These are phyloP conservation scores for Sphyrna mokarran DNA, from an alignment of 2,113 vertebrate species.

Conservation along the genomic window DNA sequence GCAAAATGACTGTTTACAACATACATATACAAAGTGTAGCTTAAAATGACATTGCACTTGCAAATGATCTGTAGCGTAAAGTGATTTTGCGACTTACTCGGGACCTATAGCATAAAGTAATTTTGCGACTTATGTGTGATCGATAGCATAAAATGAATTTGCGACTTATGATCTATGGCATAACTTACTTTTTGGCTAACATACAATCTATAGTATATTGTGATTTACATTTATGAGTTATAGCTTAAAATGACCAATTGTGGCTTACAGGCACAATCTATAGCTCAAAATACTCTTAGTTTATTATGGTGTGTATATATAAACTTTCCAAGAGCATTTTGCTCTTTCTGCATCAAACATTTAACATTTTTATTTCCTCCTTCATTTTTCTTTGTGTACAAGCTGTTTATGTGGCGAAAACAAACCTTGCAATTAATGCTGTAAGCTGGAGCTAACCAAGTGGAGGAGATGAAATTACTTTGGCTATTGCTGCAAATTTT, in stretches of 20 bases:
- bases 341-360: slow-evolving; percentile 5
- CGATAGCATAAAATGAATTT: neutral
- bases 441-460: neutral
- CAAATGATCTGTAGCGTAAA: neutral
- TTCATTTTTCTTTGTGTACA: slow-evolving; percentile 8
- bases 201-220: neutral
- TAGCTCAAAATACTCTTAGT: neutral
- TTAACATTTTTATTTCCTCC: neutral
- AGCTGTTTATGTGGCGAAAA: neutral
- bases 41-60: neutral
- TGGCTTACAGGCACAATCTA: neutral
- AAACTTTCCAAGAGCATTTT: neutral
- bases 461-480: neutral
- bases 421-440: neutral
- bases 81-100: neutral
- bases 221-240: neutral
- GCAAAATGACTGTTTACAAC: neutral
- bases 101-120: neutral
- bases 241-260: neutral
- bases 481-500: neutral
- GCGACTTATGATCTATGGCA: neutral
- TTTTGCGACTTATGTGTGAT: no score
- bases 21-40: neutral
- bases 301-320: no score
- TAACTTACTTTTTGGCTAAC: neutral